Evolutionary conservation across 2,888 invertebrate genomes (phyloP), one percentile per base, ranked within the genome.

Genomic region (Hirtodrosophila cameraria): DNA sequence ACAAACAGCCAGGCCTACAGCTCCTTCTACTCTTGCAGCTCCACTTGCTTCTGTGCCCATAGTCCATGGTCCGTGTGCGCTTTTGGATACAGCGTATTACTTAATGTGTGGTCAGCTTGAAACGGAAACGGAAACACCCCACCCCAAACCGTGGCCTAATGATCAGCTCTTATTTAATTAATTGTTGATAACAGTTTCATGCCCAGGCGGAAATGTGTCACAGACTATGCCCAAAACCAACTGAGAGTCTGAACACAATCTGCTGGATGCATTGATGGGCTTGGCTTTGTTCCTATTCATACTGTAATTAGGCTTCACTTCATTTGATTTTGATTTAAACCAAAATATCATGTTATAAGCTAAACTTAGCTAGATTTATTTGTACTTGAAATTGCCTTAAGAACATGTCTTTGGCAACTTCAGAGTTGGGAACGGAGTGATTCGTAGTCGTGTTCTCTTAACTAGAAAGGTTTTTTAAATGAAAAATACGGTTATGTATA

Each of bases 131-230:
- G 82, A 83, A 77, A 77, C 69, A 67, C 72, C 81, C 75, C 81
- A 77, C 86, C 81, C 75, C 86, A 86, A 84, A 84, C 84, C 82
- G 81, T 84, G 85, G 57, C 69, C 85, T 84, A 82, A 82, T 82
- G 82, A 82, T 82, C 66, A 61, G 78, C 75, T 70, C 67, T 72
- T 81, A 82, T 81, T 86, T 72, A 82, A 86, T 86, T 82, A 82
- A 82, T 82, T 82, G 86, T 80, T 84, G 86, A 82, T 82, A 82
- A 84, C 84, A 71, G 81, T 68, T 71, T 73, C 64, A 67, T 69
- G 49, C 49, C 58, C 54, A 55, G 12, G 27, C 50, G 68, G 61
- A 81, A 53, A 61, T 75, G 54, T 69, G 60, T 68, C 67, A 58
- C 67, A 49, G 50, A 11, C 45, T 18, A 28, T 9, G 38, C 39